Base-by-base conservation (phyloP, 2,888 invertebrate genomes). In the Chydorus sphaericus region DNA sequence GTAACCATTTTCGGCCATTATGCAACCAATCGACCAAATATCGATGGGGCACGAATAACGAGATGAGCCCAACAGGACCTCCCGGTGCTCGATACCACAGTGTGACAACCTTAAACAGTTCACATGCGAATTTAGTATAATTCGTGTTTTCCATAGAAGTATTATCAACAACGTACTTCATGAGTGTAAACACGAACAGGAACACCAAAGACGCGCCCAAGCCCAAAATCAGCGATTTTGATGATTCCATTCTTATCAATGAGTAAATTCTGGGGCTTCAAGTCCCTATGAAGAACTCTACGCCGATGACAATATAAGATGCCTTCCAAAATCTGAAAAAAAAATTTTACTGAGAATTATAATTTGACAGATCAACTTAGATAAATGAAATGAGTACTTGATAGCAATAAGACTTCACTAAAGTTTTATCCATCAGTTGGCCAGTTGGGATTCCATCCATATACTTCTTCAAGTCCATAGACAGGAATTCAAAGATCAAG, bases 141-240 rank as follows among this genome's bases (percentile, higher is more conserved):
- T n/a, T n/a, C n/a, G 20, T 54, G 3, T 14, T 10, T 26, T 10
- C 8, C 11, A 16, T 16, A 16, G 6, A 20, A 49, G 23, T 36
- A 23, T 4, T 29, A n/a, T 20, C 4, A 14, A 4, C 38, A 18
- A 7, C 8, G 55, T 61, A 77, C 76, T 70, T 80, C 80, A 65
- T 80, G 79, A 1, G 96, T 98, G 71, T 93, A 97, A 54, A 90
- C 86, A 59, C 97, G 77, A 6, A 97, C 86, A 0, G 97, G 97
- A 55, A 97, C 86, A 23, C 94, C 94, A 71, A 96, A 92, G 0
- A 93, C 90, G 62, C 97, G 79, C 0, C 96, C 96, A 53, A 98
- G 75, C 44, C 97, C 97, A 74, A 98, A 97, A 71, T 98, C 98
- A 2, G 96, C 98, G n/a, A 98, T 83, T 75, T 98, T 98, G 59